A percentile compares a stretch with the other conserved stretches of the same genome.
phyloP scores from a whole-genome alignment of 2,797 vertebrate genomes.

The Scolopax bukidnonensis region DNA sequence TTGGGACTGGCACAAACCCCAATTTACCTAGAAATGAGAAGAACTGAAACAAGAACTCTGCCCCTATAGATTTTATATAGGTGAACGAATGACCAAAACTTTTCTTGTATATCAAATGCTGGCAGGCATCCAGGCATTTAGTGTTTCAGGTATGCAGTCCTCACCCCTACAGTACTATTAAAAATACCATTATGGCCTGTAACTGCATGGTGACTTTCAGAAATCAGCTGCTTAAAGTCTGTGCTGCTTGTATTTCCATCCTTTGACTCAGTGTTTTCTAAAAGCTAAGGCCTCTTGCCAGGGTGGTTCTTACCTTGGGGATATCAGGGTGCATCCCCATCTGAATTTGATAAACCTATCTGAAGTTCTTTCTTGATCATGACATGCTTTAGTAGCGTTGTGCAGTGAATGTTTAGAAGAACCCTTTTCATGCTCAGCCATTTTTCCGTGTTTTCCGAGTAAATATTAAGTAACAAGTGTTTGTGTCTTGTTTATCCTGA shows the following conservation, averaged over 20 bases:
- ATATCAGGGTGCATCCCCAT: neutral
- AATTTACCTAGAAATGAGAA: neutral
- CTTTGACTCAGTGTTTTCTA: neutral
- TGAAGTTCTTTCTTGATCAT: neutral
- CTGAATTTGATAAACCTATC: neutral
- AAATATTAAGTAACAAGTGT: neutral
- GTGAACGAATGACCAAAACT: neutral
- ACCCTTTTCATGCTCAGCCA: neutral
- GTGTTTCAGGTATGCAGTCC: neutral
- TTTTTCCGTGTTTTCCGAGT: neutral
- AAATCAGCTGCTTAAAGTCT: neutral
- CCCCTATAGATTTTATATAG: neutral
- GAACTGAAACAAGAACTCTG: neutral
- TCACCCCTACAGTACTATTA: neutral
- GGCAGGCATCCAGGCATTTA: neutral
- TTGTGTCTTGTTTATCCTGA: neutral
- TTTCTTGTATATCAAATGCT: neutral
- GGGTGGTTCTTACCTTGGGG: neutral
- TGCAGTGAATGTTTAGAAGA: neutral
- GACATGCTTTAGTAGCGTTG: neutral
- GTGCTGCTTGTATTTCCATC: neutral
- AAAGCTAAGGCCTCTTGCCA: neutral
- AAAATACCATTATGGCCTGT: neutral
- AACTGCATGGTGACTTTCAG: neutral
- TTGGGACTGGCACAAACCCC: neutral